Evolutionary conservation across 2,797 vertebrate species (phyloP), one percentile per base, ranked within the genome.

Genomic region (Danio kyathit): DNA sequence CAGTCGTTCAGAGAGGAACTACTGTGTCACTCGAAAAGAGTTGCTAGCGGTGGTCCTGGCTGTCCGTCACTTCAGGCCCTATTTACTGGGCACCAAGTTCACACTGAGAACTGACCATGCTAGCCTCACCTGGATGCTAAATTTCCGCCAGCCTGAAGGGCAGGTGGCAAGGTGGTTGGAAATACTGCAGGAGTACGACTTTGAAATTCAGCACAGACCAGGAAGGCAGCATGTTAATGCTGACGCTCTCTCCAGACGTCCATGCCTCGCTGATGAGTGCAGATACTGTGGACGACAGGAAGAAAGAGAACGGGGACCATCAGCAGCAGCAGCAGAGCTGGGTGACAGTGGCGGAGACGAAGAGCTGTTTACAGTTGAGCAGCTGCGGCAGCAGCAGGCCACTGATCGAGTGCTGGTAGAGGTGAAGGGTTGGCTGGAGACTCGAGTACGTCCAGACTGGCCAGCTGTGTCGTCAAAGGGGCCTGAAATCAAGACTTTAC

Each of bases 391-490:
- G 38, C 29, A 61, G 59, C 21, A 38, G 11, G 61, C 38, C 13
- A 11, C 61, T 16, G n/a, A n/a, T n/a, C n/a, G n/a, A n/a, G n/a
- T n/a, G n/a, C n/a, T n/a, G n/a, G n/a, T n/a, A n/a, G n/a, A n/a
- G 59, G 29, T 16, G 5, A 61, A 61, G 59, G 5, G 29, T 5
- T 61, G 59, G 59, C 6, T 61, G 59, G 59, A 61, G 29, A 29
- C 59, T 3, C 59, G 16, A 40, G 4, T 6, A 16, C 0, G 59
- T 40, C 29, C 59, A 2, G 59, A 38, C 29, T 61, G 59, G 29
- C 6, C 59, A 13, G 4, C 73, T 0, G 14, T 7, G 0, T 48
- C 82, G 10, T 84, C 85, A 16, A 56, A 85, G 1, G 72, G 40
- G 4, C 82, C 64, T 0, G 3, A 78, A 40, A 74, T 74, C 43